Conservation (phyloP, 2,113 vertebrate species). For the Galeopterus variegatus region DNA sequence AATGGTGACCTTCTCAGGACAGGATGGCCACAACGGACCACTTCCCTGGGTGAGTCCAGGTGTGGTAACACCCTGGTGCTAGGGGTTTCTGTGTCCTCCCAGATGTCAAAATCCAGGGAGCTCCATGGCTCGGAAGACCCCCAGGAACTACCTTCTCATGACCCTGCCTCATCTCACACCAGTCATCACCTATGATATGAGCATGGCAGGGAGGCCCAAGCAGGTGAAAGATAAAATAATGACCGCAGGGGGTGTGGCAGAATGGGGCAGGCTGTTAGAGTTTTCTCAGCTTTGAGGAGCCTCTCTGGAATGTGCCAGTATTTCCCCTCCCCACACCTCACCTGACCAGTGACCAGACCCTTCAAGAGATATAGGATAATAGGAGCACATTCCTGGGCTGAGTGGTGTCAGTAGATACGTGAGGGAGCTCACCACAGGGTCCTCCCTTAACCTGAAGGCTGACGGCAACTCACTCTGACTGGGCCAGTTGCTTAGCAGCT, state of each 20-base stretch:
- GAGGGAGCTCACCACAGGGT: rapidly evolving
- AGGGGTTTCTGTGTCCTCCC: background rate
- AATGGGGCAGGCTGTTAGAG: rapidly evolving
- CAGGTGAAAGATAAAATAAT: background rate
- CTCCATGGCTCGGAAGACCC: background rate
- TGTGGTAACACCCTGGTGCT: background rate
- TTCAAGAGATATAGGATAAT: rapidly evolving
- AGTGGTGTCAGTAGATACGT: rapidly evolving
- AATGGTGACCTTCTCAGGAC: background rate
- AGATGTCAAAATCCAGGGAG: background rate
- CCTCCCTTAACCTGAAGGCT: background rate
- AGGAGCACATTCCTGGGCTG: no score
- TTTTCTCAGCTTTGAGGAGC: background rate
- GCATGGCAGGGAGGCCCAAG: rapidly evolving
- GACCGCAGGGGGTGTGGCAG: rapidly evolving
- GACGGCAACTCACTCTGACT: background rate
- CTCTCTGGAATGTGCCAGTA: background rate
- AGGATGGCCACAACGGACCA: rapidly evolving
- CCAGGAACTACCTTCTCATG: background rate
- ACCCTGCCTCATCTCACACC: background rate
- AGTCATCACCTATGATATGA: background rate
- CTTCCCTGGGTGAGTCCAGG: background rate
- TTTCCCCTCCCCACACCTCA: background rate
- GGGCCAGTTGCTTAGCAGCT: background rate
- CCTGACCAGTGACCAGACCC: background rate